A percentile compares a stretch with the other conserved stretches of the same genome.
Evolutionary conservation across 1,140 invertebrate genomes (phyloP).

Genomic region (Chlorops oryzae): DNA sequence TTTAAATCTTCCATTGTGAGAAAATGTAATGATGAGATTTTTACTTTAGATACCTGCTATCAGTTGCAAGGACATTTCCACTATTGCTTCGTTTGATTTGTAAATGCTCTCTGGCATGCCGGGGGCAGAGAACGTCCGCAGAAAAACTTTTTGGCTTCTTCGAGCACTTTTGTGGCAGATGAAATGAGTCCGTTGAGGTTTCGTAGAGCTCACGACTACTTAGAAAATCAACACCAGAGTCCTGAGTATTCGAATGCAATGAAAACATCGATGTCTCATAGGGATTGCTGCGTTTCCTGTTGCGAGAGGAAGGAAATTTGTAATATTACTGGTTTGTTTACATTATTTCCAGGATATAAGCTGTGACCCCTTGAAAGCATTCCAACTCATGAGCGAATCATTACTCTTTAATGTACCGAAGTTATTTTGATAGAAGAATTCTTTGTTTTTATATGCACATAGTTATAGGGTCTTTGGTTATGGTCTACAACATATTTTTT

Average conservation of each 20-base stretch:
- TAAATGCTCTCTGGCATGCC: constrained; percentile 37
- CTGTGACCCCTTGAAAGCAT: background rate
- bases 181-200: constrained; percentile 62
- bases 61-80: background rate
- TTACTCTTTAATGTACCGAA: too few relatives aligned
- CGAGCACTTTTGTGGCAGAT: constrained; percentile 24
- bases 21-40: too few relatives aligned
- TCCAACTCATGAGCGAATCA: too few relatives aligned
- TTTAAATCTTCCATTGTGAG: too few relatives aligned
- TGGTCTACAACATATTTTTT: too few relatives aligned
- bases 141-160: constrained; percentile 16
- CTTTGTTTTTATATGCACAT: too few relatives aligned
- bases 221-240: constrained; percentile 62
- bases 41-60: constrained; percentile 14
- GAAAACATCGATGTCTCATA: constrained; percentile 65
- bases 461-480: too few relatives aligned
- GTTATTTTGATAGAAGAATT: too few relatives aligned
- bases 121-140: constrained; percentile 31
- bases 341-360: background rate
- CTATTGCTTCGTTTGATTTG: constrained; percentile 26
- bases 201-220: constrained; percentile 51
- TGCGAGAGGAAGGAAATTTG: background rate
- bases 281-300: constrained; percentile 20
- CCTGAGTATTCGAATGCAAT: constrained; percentile 71
- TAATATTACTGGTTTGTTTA: background rate